Percentiles rank a stretch among this genome's conserved stretches.
phyloP scores from a whole-genome alignment of 2,797 vertebrate species.

The Sphenopsis melanotis region DNA sequence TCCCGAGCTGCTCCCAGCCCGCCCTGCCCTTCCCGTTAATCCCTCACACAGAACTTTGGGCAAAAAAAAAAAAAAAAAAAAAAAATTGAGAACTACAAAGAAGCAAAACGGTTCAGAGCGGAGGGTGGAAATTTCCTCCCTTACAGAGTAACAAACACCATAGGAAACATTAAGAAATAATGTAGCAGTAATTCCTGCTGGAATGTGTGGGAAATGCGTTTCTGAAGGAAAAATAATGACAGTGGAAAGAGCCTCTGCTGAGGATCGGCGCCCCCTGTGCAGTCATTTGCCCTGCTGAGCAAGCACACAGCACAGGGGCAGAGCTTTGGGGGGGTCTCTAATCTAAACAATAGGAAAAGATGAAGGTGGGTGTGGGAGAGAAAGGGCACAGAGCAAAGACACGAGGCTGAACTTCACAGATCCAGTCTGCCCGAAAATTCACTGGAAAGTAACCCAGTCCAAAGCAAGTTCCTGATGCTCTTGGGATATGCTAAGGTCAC shows the following conservation, averaged over 20 bases:
- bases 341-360: not conserved
- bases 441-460: not conserved
- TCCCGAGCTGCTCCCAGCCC: not conserved
- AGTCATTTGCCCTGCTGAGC: not conserved
- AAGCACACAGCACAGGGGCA: not conserved
- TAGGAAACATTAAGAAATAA: not conserved
- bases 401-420: not conserved
- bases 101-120: not conserved
- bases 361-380: not conserved
- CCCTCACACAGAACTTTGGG: not conserved
- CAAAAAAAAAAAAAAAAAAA: not conserved
- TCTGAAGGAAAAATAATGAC: conserved; percentile 12
- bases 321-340: not conserved
- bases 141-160: not conserved
- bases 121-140: not conserved
- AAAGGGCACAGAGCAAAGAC: not conserved
- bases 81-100: not conserved
- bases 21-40: not conserved
- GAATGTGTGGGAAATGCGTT: not conserved
- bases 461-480: not conserved
- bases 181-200: not conserved
- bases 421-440: not conserved
- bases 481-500: not conserved
- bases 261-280: not conserved
- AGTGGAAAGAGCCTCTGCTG: not conserved